phyloP scores from a whole-genome alignment of 2,113 vertebrate species.

The Poecilia latipinna region DNA sequence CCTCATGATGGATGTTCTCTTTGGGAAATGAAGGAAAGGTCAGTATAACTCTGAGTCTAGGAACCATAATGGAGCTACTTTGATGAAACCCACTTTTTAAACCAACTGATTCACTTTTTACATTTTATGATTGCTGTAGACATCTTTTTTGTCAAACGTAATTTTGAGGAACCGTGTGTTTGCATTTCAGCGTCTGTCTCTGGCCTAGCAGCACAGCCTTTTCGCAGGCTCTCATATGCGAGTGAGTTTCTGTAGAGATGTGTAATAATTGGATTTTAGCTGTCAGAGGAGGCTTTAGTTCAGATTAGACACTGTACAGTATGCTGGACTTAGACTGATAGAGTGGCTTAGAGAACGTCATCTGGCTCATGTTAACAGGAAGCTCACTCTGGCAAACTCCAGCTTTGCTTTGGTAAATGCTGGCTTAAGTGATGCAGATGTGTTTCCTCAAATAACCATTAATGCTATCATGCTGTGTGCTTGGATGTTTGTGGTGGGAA shows the following conservation, averaged over 20 bases:
- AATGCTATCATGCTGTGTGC: neutral
- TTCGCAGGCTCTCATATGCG: conserved; percentile 20
- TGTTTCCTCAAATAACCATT: neutral
- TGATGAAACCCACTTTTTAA: neutral
- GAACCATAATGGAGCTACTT: neutral
- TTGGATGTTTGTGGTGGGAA: too few species aligned
- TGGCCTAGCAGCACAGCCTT: conserved; percentile 1
- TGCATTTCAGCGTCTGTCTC: neutral
- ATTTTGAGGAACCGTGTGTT: neutral
- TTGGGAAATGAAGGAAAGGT: neutral
- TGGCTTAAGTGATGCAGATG: conserved; percentile 37
- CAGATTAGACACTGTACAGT: conserved; percentile 75
- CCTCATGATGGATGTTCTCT: neutral
- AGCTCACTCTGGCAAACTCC: conserved; percentile 36
- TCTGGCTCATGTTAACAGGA: conserved; percentile 47
- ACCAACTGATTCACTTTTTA: neutral
- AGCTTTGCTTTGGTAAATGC: conserved; percentile 40
- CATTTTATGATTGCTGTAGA: neutral
- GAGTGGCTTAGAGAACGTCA: conserved; percentile 62
- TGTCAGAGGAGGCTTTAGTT: conserved; percentile 68
- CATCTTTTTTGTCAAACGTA: neutral
- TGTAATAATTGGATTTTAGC: conserved; percentile 73
- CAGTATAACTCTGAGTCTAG: neutral
- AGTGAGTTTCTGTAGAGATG: conserved; percentile 42
- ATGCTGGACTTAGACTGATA: conserved; percentile 58